Percentiles rank a stretch among this genome's conserved stretches.
Conservation (phyloP, 2,888 invertebrate genomes). For the Pegoplata infirma region DNA sequence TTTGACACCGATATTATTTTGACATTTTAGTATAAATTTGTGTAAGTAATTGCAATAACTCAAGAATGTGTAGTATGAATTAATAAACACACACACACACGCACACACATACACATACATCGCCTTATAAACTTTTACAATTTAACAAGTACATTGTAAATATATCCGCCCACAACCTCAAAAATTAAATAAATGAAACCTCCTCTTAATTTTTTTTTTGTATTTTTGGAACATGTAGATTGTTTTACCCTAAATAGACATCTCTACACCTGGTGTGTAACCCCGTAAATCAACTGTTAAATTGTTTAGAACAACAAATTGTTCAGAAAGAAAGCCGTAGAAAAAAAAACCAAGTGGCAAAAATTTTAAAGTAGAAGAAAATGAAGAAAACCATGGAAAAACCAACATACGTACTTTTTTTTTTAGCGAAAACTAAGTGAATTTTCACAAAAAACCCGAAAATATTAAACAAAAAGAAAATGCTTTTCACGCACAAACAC, state of each 20-base stretch:
- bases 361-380: no score
- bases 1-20: conserved; percentile 15
- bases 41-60: conserved; percentile 12
- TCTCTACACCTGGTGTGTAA: conserved; percentile 26
- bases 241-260: conserved; percentile 15
- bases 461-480: conserved; percentile 28
- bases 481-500: conserved; percentile 27
- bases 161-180: conserved; percentile 3
- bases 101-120: background rate
- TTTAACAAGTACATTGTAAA: background rate
- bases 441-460: conserved; percentile 45
- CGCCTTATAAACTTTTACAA: background rate
- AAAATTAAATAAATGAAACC: conserved; percentile 25
- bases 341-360: no score
- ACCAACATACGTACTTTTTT: conserved; percentile 5
- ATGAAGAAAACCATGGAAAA: background rate
- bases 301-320: conserved; percentile 54
- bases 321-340: conserved; percentile 8
- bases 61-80: background rate
- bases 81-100: background rate
- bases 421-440: conserved; percentile 36
- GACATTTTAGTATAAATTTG: background rate
- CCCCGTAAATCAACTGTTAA: conserved; percentile 54
- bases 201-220: background rate
- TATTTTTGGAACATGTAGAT: conserved; percentile 21